A percentile compares a stretch with the other conserved stretches of the same genome.
phyloP scores from a whole-genome alignment of 2,113 vertebrate species.

The Myotis lucifugus region DNA sequence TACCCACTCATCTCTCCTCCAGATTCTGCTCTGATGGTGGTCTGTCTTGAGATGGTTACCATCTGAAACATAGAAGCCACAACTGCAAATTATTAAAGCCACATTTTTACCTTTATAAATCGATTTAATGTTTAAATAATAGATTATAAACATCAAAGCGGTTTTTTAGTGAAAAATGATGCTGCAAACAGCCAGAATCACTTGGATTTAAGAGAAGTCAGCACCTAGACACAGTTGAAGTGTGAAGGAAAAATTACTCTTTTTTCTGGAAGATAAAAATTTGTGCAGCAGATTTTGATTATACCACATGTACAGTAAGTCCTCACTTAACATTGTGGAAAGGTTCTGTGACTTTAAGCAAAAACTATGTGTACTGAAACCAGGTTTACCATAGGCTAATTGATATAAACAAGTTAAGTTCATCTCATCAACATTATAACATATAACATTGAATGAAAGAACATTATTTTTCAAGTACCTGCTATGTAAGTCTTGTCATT shows the following conservation, averaged over 20 bases:
- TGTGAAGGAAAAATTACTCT: neutral
- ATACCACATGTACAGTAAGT: neutral
- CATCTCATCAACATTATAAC: neutral
- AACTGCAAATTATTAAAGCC: slow-evolving; percentile 33
- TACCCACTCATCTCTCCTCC: neutral
- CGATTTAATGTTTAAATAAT: slow-evolving; percentile 26
- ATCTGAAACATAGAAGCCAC: neutral
- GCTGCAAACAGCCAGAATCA: slow-evolving; percentile 5
- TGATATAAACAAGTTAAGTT: neutral
- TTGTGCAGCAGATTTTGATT: neutral
- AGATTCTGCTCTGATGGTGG: neutral
- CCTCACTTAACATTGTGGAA: neutral
- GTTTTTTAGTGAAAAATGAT: slow-evolving; percentile 29
- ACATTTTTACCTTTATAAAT: slow-evolving; percentile 42
- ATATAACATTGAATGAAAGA: neutral
- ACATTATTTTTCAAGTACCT: neutral
- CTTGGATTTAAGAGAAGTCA: neutral
- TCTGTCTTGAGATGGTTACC: slow-evolving; percentile 10
- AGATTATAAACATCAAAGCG: slow-evolving; percentile 30
- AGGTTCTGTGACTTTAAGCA: neutral
- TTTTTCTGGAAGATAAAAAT: neutral
- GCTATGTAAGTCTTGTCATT: neutral
- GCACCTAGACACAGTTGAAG: neutral
- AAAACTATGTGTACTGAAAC: neutral
- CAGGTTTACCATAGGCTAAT: neutral